Base-by-base conservation (phyloP, 2,888 invertebrate genomes). In the Cataglyphis livida region DNA sequence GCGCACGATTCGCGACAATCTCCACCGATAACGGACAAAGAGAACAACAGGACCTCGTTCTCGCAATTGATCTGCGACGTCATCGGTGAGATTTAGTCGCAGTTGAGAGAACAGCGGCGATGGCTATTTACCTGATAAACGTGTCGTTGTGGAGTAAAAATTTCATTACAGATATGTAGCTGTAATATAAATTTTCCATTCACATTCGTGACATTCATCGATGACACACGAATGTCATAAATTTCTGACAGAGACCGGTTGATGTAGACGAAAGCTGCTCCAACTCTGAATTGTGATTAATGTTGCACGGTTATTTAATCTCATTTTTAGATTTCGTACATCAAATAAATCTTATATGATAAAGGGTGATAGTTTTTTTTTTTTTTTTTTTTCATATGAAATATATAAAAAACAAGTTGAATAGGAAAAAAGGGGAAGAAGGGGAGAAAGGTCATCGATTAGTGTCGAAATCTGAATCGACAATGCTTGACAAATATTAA, bases 11-110 rank as follows among this genome's bases (percentile, higher is more conserved):
- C 62, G 51, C 38, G 64, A 74, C 81, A 48, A 44, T 35, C 59
- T 51, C 6, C 48, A 61, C 48, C 62, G 62, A 79, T 61, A 59
- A 38, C 62, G 10, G 35, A 64, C 74, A 54, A 74, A 81, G 73
- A 81, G 74, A 64, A 38, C 18, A 48, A 41, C 62, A 62, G 35
- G 15, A 18, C 68, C 41, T 21, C 38, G 21, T 15, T 54, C 68
- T 44, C 68, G 76, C 68, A 32, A 70, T 70, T 70, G 59, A 78
- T 78, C 59, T 57, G 59, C 70, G 78, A 79, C 59, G 78, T 76
- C 76, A 76, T 68, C 32, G 59, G 32, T 7, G 78, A 71, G 71
- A 79, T 71, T 79, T 79, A 68, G 57, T 70, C 68, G 76, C 38
- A 65, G 54, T 54, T 35, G 71, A 79, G 78, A 44, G 54, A 71